These are phyloP conservation scores for Aporrectodea caliginosa DNA, from an alignment of 1,140 invertebrate species.

Conservation along the genomic window DNA sequence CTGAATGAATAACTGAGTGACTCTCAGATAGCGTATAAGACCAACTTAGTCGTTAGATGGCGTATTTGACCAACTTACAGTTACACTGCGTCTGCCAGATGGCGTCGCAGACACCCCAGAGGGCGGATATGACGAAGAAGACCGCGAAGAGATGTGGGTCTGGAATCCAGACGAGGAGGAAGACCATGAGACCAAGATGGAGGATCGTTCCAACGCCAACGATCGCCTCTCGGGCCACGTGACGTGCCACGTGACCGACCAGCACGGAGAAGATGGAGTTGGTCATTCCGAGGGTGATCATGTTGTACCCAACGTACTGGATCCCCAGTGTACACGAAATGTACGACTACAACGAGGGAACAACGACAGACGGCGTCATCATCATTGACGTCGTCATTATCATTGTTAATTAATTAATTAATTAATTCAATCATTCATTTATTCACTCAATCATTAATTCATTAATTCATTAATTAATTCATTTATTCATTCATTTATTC, in stretches of 20 bases:
- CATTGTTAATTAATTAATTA: neutral
- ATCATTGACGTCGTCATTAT: neutral
- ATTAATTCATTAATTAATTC: neutral
- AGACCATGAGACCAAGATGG: conserved; percentile 47
- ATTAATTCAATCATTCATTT: neutral
- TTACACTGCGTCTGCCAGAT: conserved; percentile 98
- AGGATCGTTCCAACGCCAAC: conserved; percentile 38
- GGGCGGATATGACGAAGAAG: conserved; percentile 84
- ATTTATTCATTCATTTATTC: neutral
- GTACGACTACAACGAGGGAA: conserved; percentile 45
- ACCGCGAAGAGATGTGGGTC: conserved; percentile 71
- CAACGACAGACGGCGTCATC: neutral
- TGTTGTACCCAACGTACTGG: conserved; percentile 51
- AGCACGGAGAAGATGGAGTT: conserved; percentile 47
- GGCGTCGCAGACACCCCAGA: conserved; percentile 94
- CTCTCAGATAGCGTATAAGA: neutral
- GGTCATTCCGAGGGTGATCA: conserved; percentile 52
- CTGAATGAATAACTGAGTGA: neutral
- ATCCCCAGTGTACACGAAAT: conserved; percentile 49
- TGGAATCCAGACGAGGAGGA: conserved; percentile 71
- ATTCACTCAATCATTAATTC: neutral
- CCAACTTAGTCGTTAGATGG: neutral
- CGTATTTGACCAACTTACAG: conserved; percentile 63
- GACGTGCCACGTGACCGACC: conserved; percentile 45
- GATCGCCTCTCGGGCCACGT: conserved; percentile 50